Evolutionary conservation across 2,888 invertebrate genomes (phyloP), one percentile per base, ranked within the genome.

Genomic region (Heliconius aoede): DNA sequence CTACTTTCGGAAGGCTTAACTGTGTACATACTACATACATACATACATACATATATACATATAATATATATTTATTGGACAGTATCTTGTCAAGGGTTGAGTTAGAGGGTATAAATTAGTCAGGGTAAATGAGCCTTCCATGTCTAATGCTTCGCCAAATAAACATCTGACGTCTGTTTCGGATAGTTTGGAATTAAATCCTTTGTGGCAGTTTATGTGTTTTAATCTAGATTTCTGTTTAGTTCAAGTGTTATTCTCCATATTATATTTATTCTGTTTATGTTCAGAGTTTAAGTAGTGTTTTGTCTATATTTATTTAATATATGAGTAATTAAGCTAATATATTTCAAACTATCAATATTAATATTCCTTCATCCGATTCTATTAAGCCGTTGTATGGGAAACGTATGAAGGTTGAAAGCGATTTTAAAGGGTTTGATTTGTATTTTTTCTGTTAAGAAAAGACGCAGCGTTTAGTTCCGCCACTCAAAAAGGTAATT

Each of bases 1-100:
- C 89, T 91, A 91, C 91, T 91, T 91, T 90, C 83, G 89, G 90
- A 91, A 92, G 92, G 94, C 92, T 94, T 93, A 93, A 92, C 90
- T 87, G 87, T 85, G 87, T 85, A 89, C n/a, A 28, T 28, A 46
- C 5, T 28, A 46, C 5, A 1, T 18, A 46, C 40, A 69, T 32
- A n/a, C 18, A 18, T 90, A 88, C 86, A 86, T 88, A 40, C 15
- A 88, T 86, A 83, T 40, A 40, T 40, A 40, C 15, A 40, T 40
- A 40, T 40, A 40, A 89, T 89, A 91, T 26, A 28, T 68, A 51
- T 68, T 51, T 68, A 68, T 69, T 89, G 90, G 91, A 90, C 93
- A 92, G 88, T 85, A 85, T 86, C 91, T 90, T 89, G 92, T 91
- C 90, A 90, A 88, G 90, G 89, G 90, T 89, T 89, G 91, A 91